Percentiles rank a stretch among this genome's conserved stretches.
Evolutionary conservation across 1,140 invertebrate species (phyloP).

Genomic region (Antheraea mylitta): DNA sequence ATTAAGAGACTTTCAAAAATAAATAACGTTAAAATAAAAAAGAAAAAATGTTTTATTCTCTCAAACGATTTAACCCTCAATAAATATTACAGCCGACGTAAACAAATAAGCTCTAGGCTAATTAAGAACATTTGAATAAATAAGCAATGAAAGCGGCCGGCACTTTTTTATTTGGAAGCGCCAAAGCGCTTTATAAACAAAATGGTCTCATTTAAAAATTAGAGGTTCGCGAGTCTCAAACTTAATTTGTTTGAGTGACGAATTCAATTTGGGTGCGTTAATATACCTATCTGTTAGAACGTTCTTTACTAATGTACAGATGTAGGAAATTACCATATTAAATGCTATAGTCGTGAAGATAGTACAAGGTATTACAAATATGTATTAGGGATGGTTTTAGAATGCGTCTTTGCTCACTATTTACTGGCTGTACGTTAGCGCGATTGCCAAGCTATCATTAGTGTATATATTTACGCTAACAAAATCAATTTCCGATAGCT

Average conservation of each 20-base stretch:
- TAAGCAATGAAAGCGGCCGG: conserved; percentile 7
- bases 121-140: conserved; percentile 13
- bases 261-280: neutral
- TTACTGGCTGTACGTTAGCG: too few species aligned
- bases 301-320: too few species aligned
- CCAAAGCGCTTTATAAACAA: neutral
- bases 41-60: neutral
- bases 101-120: conserved; percentile 8
- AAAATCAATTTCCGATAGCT: too few species aligned
- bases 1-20: neutral
- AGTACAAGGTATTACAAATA: too few species aligned
- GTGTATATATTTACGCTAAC: too few species aligned
- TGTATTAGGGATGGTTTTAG: too few species aligned
- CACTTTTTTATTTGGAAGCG: neutral
- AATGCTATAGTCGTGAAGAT: too few species aligned
- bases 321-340: too few species aligned
- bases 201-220: neutral
- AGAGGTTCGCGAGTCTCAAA: neutral
- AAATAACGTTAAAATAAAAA: neutral
- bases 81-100: conserved; percentile 8
- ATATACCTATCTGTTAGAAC: neutral
- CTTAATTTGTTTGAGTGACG: neutral
- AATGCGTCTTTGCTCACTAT: too few species aligned
- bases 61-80: conserved; percentile 5
- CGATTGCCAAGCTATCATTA: too few species aligned